These are phyloP conservation scores for Uloborus plumipes DNA, from an alignment of 2,888 invertebrate genomes.

Conservation along the genomic window DNA sequence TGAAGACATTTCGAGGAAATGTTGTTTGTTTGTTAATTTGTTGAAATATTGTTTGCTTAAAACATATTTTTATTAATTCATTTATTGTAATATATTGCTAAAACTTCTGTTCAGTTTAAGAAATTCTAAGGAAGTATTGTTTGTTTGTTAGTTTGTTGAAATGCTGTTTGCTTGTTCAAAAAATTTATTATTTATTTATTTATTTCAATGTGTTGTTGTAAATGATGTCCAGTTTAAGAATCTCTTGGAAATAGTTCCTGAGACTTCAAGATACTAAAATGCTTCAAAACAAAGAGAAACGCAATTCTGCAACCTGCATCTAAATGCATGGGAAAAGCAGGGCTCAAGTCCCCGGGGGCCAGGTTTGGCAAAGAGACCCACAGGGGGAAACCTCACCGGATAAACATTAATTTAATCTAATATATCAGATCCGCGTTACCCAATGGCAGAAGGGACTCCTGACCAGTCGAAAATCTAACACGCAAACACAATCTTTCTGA, in stretches of 20 bases:
- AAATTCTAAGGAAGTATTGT: no score
- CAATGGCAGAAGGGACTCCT: constrained; percentile 8
- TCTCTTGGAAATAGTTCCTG: not conserved
- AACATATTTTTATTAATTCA: no score
- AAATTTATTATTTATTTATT: no score
- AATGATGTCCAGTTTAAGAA: no score
- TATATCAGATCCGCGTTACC: constrained; percentile 22
- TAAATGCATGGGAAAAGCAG: not conserved
- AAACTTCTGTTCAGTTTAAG: no score
- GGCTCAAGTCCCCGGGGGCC: constrained; percentile 19
- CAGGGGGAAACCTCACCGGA: constrained; percentile 18
- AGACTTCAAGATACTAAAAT: not conserved
- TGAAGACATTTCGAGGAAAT: no score
- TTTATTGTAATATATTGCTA: no score
- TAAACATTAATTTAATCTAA: constrained; percentile 61
- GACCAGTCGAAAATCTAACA: constrained; percentile 25
- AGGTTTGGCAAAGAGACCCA: constrained; percentile 17
- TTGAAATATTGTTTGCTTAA: no score
- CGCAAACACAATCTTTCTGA: constrained; percentile 54
- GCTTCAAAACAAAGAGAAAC: not conserved
- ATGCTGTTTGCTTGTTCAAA: no score
- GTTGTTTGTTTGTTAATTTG: no score
- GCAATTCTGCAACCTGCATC: not conserved
- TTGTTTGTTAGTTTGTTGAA: no score
- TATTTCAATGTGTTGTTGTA: no score